Base-by-base conservation (phyloP, 2,888 invertebrate genomes). In the Pyrochroa serraticornis region DNA sequence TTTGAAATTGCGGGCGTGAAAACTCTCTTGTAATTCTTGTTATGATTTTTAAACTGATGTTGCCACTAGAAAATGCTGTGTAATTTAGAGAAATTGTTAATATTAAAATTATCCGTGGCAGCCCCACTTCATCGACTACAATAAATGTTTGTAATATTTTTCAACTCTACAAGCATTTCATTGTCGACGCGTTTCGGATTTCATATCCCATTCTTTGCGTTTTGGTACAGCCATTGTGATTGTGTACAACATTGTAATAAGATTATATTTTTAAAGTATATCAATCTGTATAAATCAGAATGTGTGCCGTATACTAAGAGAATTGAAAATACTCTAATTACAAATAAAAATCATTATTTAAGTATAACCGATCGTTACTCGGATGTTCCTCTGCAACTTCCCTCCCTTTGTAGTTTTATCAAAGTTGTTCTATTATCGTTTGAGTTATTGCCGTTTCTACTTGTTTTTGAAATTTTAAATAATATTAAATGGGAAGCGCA, bases 251-350 rank as follows among this genome's bases (percentile, higher is more conserved):
- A 22, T 22, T 58, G 38, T 48, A 50, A 51, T 58, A 13, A 54
- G 49, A 58, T 44, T 57, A 47, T 58, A 58, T 58, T 58, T 58
- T 58, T 58, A 43, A 53, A 58, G 38, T 53, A 43, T 52, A 47
- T 53, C 53, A 52, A 44, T 43, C 44, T 58, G 52, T 54, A 58
- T 53, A 58, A 58, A 58, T 53, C 53, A 58, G 58, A 58, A 47
- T 53, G 53, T 58, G 54, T 55, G 54, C 50, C 48, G 44, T 54
- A 59, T 43, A 52, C 51, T 58, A 53, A 53, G 53, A 39, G 53
- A 49, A 53, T 53, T 58, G 45, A 52, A 12, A 58, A 52, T 58
- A 58, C 58, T 58, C 53, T 53, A 53, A 47, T 52, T 33, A 53
- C 43, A 41, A 33, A 49, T 41, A 41, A 50, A n/a, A 50, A 58